Evolutionary conservation across 2,113 vertebrate species (phyloP).

Genomic region (Spilogale gracilis): DNA sequence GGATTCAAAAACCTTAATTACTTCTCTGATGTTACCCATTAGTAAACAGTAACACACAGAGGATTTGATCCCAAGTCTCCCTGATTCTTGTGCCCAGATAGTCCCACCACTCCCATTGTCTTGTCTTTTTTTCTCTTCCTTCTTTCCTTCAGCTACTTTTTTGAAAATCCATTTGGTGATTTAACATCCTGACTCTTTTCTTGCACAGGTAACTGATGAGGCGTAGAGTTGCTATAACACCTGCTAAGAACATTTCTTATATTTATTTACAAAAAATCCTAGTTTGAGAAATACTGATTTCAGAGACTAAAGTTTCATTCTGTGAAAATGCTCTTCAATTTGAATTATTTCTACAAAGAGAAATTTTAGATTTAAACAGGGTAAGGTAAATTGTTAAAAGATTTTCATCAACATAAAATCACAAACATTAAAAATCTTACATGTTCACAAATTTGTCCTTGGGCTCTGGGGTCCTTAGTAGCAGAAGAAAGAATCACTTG

Average conservation of each 20-base stretch:
- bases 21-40: neutral
- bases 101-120: neutral
- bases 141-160: neutral
- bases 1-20: neutral
- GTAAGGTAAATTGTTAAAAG: neutral
- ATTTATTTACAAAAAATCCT: neutral
- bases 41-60: neutral
- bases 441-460: neutral
- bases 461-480: neutral
- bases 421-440: neutral
- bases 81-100: neutral
- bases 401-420: neutral
- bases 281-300: slow-evolving; percentile 33
- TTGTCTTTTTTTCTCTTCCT: neutral
- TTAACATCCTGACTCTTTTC: neutral
- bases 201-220: neutral
- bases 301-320: neutral
- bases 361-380: neutral
- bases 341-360: neutral
- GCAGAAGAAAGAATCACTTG: neutral
- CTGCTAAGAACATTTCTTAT: neutral
- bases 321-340: neutral
- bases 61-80: neutral
- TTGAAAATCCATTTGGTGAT: neutral
- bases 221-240: neutral